Percentiles rank a stretch among this genome's conserved stretches.
Conservation (phyloP, 2,797 vertebrate species). For the Selene dorsalis region DNA sequence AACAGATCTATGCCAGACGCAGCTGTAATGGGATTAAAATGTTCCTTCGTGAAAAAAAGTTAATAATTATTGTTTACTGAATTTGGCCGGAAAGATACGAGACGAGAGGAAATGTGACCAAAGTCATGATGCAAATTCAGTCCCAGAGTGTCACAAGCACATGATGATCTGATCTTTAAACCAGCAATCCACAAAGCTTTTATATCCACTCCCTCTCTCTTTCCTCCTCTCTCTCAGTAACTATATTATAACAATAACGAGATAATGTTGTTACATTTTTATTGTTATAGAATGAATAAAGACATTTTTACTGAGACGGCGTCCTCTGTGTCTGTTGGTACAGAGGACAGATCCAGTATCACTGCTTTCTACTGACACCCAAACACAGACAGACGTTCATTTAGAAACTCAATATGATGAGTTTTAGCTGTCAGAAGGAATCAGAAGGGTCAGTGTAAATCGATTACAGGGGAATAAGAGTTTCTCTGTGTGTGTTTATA, state of each 20-base stretch:
- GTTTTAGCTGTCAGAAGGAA: constrained; percentile 30
- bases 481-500: constrained; percentile 3
- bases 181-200: constrained; percentile 52
- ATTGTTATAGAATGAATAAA: constrained; percentile 58
- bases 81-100: constrained; percentile 58
- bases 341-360: constrained; percentile 70
- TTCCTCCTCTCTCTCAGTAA: constrained; percentile 36
- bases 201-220: constrained; percentile 41
- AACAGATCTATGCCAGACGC: constrained; percentile 53
- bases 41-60: constrained; percentile 49
- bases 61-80: constrained; percentile 60
- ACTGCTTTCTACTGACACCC: constrained; percentile 38
- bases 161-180: constrained; percentile 49
- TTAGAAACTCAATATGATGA: constrained; percentile 45
- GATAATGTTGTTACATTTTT: constrained; percentile 56
- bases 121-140: constrained; percentile 40
- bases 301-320: constrained; percentile 59
- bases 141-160: constrained; percentile 29
- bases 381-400: constrained; percentile 43
- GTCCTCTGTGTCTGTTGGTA: constrained; percentile 57
- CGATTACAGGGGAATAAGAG: constrained; percentile 1
- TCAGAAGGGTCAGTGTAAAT: constrained; percentile 11
- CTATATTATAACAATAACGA: constrained; percentile 56
- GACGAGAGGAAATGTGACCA: constrained; percentile 57
- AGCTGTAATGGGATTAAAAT: constrained; percentile 56